phyloP scores from a whole-genome alignment of 2,888 invertebrate species.

The Drosophila imparisetae region DNA sequence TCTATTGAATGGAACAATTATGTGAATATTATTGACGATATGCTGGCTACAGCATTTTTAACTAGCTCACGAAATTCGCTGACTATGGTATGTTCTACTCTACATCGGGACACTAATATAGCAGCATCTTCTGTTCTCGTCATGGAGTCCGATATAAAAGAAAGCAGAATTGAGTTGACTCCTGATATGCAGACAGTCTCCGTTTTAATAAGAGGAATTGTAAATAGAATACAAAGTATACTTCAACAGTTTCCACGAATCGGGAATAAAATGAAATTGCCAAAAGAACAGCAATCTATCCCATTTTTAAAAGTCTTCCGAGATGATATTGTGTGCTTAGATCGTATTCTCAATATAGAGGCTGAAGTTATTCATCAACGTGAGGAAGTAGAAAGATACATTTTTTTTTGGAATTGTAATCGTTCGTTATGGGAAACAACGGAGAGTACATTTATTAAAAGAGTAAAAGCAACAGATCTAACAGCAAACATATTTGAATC shows the following conservation, averaged over 20 bases:
- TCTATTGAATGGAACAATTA: conserved; percentile 91
- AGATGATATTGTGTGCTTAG: conserved; percentile 87
- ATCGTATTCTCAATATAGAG: conserved; percentile 87
- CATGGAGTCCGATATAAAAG: conserved; percentile 85
- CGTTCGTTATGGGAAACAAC: conserved; percentile 92
- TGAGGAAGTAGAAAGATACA: conserved; percentile 87
- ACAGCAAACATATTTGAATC: conserved; percentile 90
- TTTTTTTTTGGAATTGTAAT: conserved; percentile 91
- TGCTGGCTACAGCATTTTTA: conserved; percentile 90
- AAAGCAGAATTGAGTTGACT: conserved; percentile 87
- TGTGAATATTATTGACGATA: conserved; percentile 89
- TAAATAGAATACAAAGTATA: conserved; percentile 88
- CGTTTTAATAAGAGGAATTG: conserved; percentile 87
- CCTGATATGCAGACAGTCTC: conserved; percentile 88
- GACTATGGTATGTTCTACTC: conserved; percentile 87
- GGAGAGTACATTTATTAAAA: conserved; percentile 89
- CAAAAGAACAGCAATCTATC: conserved; percentile 84
- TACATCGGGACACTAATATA: conserved; percentile 89
- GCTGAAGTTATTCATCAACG: conserved; percentile 76
- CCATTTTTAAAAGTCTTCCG: conserved; percentile 87
- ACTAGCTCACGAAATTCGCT: conserved; percentile 89
- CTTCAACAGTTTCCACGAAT: conserved; percentile 89
- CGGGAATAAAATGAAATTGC: conserved; percentile 88
- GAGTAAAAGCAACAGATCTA: conserved; percentile 89
- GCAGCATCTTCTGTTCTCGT: conserved; percentile 89